Evolutionary conservation across 2,797 vertebrate species (phyloP), one percentile per base, ranked within the genome.

Genomic region (Orestias chungarensis): DNA sequence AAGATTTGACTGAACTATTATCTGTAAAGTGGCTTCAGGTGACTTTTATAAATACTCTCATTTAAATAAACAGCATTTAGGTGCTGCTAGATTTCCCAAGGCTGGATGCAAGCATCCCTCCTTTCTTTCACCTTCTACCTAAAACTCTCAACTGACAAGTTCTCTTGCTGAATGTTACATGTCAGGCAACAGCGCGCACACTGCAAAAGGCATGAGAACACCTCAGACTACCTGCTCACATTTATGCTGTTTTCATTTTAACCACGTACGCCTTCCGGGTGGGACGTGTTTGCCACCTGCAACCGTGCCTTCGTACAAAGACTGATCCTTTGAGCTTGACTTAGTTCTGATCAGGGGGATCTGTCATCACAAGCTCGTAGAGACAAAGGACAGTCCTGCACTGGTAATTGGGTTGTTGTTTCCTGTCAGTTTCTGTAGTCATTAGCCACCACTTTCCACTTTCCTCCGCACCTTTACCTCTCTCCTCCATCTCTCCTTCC

Each of bases 371-470:
- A 27, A 66, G 77, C 74, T 75, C 3, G 68, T 67, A 20, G 74
- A 88, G 84, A 88, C 82, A 90, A 85, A 89, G 84, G 72, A 84
- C 73, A 66, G 75, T 68, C 79, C 78, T 83, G 86, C 83, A 81
- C 84, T 46, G 9, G 85, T 88, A 86, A 91, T 86, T 88, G 87
- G 87, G 87, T 84, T 86, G 84, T 80, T 84, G 82, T 88, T 90
- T 87, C 86, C 76, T 79, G 81, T 86, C 86, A 83, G 77, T 81
- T 87, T 86, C 81, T 90, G 82, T 89, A 92, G 88, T 91, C 88
- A 88, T 91, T 88, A 91, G 82, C 74, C 87, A 70, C 84, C 82
- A 73, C 76, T 79, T 79, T 79, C 79, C 79, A 42, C 66, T 59
- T 69, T 49, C 66, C 40, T 78, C 44, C 3, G 70, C 81, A 75